Conservation (phyloP, 2,797 vertebrate genomes). For the Cheirogaleus major region DNA sequence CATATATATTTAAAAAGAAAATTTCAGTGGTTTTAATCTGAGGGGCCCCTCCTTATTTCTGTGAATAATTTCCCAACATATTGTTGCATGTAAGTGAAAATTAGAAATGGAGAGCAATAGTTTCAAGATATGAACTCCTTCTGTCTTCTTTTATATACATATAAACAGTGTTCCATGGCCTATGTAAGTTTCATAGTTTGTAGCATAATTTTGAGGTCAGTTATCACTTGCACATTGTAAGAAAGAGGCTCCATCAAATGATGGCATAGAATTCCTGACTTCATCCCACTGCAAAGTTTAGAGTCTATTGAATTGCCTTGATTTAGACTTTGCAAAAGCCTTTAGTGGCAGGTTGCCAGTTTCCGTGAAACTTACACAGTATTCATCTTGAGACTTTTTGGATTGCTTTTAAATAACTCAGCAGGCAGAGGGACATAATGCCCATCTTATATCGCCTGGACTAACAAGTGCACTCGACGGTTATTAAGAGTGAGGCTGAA, state of each 20-base stretch:
- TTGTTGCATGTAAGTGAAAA: neutral
- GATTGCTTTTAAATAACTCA: slow-evolving; percentile 17
- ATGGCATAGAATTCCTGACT: neutral
- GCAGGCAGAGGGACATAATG: slow-evolving; percentile 5
- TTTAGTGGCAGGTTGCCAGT: slow-evolving; percentile 33
- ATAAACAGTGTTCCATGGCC: neutral
- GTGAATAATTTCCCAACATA: neutral
- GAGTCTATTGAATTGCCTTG: neutral
- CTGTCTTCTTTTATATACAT: neutral
- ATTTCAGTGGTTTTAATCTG: neutral
- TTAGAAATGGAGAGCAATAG: slow-evolving; percentile 10
- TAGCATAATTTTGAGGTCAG: neutral
- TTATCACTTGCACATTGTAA: neutral
- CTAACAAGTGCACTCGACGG: slow-evolving; percentile 3
- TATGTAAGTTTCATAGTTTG: neutral
- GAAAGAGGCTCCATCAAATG: neutral
- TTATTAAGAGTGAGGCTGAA: neutral
- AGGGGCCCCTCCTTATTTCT: neutral
- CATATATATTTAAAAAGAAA: slow-evolving; percentile 43
- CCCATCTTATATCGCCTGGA: neutral
- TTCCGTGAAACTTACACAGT: slow-evolving; percentile 4
- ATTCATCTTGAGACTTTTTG: slow-evolving; percentile 49
- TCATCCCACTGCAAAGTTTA: neutral
- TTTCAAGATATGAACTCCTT: neutral
- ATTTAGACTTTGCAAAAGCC: slow-evolving; percentile 13